Conservation (phyloP, 35 echinoderm and acorn worm species). For the Heliocidaris tuberculata region DNA sequence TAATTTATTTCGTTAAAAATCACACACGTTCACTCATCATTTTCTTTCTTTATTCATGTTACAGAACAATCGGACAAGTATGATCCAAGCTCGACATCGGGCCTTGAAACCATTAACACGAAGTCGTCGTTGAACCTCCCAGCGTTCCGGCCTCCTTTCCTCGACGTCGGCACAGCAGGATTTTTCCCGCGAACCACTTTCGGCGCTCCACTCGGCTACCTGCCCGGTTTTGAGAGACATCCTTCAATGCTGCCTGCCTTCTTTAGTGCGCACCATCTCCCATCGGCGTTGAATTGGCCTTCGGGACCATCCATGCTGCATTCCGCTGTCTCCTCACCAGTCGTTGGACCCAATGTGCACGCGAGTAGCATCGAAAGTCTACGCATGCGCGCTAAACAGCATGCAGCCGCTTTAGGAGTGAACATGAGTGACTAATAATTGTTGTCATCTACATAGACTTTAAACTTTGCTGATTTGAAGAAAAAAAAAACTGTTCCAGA, state of each 20-base stretch:
- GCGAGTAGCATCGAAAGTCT: constrained; percentile 95
- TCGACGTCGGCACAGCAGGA: constrained; percentile 33
- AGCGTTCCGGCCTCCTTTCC: constrained; percentile 25
- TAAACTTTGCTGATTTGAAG: neutral
- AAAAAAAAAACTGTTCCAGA: neutral
- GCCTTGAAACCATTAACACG: constrained; percentile 6
- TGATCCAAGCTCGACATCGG: neutral
- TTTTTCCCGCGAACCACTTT: constrained; percentile 44
- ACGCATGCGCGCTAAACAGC: constrained; percentile 91
- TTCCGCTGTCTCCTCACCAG: constrained; percentile 46
- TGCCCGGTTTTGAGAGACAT: constrained; percentile 51
- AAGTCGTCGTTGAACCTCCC: constrained; percentile 35
- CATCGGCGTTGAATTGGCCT: constrained; percentile 55
- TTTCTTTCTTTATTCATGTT: neutral
- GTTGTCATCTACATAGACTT: neutral
- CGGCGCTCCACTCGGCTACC: constrained; percentile 27
- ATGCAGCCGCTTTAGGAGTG: constrained; percentile 88
- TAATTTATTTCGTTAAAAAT: neutral
- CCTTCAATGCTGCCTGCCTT: constrained; percentile 56
- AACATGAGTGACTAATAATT: constrained; percentile 64
- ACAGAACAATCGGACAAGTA: constrained; percentile 29
- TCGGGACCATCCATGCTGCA: constrained; percentile 50
- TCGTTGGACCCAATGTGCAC: constrained; percentile 67
- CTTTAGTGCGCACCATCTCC: constrained; percentile 34
- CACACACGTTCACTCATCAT: neutral